Evolutionary conservation across 2,888 invertebrate species (phyloP).

Genomic region (Tupiocoris notatus): DNA sequence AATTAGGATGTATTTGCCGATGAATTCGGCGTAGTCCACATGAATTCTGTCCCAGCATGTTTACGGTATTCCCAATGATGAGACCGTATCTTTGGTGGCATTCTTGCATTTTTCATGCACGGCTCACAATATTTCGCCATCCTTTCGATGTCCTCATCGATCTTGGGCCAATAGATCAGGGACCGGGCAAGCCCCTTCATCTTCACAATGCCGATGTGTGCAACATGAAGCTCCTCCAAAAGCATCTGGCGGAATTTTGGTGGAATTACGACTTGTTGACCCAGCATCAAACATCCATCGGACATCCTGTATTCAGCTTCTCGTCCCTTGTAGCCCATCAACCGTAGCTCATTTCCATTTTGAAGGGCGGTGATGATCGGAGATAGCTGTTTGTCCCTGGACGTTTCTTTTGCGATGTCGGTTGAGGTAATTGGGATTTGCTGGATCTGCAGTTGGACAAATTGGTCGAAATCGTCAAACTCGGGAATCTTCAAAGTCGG

Average conservation of each 20-base stretch:
- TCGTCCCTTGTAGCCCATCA: conserved; percentile 3
- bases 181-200: too few relatives aligned
- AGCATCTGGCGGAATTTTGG: conserved; percentile 10
- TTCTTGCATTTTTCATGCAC: neutral
- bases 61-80: conserved; percentile 48
- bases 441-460: conserved; percentile 12
- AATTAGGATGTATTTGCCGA: conserved; percentile 47
- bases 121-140: conserved; percentile 48
- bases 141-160: too few relatives aligned
- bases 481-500: neutral
- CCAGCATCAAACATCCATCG: conserved; percentile 11
- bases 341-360: conserved; percentile 1
- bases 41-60: conserved; percentile 48
- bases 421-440: conserved; percentile 18
- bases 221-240: conserved; percentile 21
- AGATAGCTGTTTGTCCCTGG: conserved; percentile 10
- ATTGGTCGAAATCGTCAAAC: conserved; percentile 3
- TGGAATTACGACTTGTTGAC: conserved; percentile 14
- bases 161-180: too few relatives aligned
- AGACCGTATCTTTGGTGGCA: too few relatives aligned
- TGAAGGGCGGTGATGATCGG: conserved; percentile 11
- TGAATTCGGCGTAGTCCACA: conserved; percentile 46
- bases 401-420: conserved; percentile 27
- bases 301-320: conserved; percentile 7
- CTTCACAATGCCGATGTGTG: too few relatives aligned